Evolutionary conservation across 2,797 vertebrate species (phyloP).

Genomic region (Sebastes alutus): DNA sequence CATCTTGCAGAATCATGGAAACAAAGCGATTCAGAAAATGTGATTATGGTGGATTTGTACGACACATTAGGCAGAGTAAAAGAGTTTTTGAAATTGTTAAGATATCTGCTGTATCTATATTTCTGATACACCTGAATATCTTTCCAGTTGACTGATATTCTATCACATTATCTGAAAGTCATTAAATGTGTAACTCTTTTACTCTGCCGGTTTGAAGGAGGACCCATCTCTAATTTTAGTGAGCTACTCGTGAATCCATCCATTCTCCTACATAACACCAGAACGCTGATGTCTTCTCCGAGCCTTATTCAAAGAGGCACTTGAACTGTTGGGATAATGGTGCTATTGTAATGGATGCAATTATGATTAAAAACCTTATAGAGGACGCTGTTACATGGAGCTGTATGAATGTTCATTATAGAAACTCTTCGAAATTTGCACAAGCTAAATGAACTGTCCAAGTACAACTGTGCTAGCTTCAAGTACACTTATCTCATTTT

Average conservation of each 20-base stretch:
- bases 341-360: constrained; percentile 30
- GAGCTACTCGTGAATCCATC: constrained; percentile 27
- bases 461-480: constrained; percentile 1
- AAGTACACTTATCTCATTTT: not conserved
- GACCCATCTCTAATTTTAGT: constrained; percentile 53
- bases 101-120: not conserved
- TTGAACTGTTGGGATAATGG: constrained; percentile 39
- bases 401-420: constrained; percentile 15
- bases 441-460: constrained; percentile 7
- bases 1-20: not conserved
- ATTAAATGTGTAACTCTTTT: constrained; percentile 34
- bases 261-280: not conserved
- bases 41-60: constrained; percentile 57
- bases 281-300: not conserved
- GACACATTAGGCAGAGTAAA: constrained; percentile 50
- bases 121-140: not conserved
- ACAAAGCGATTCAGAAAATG: not conserved
- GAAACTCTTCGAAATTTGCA: constrained; percentile 22
- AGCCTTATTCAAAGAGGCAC: constrained; percentile 36
- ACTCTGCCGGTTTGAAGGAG: constrained; percentile 50
- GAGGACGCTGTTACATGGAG: constrained; percentile 1
- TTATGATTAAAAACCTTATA: constrained; percentile 36
- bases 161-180: not conserved
- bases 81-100: not conserved
- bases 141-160: not conserved